These are phyloP conservation scores for Sycophila sp. DNA, from an alignment of 1,140 invertebrate genomes.

Conservation along the genomic window DNA sequence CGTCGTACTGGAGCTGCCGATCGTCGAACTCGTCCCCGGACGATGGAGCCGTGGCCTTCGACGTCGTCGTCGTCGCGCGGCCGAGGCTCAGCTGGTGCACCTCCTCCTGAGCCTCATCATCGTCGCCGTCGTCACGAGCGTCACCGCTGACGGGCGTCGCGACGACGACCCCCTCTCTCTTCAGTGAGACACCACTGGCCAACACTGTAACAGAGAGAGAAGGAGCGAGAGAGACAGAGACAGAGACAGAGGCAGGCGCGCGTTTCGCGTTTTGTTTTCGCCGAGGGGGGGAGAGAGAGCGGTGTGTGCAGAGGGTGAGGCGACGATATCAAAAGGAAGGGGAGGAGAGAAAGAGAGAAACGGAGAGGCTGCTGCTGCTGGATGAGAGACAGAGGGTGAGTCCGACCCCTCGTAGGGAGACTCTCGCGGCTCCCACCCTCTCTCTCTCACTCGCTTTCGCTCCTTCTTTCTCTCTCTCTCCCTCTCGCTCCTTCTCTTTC, in stretches of 20 bases:
- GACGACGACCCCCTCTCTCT: slow-evolving; percentile 53
- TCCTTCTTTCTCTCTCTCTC: slow-evolving; percentile 5
- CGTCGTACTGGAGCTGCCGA: background rate
- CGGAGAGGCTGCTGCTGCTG: too few species aligned
- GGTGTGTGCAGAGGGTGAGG: slow-evolving; percentile 18
- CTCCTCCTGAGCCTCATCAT: slow-evolving; percentile 35
- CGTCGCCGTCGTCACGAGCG: slow-evolving; percentile 43
- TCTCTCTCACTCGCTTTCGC: slow-evolving; percentile 24
- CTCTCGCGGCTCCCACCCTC: background rate
- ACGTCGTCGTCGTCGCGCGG: slow-evolving; percentile 20
- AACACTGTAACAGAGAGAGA: slow-evolving; percentile 59
- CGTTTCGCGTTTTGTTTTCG: too few species aligned
- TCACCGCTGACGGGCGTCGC: slow-evolving; percentile 31
- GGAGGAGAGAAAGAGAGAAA: slow-evolving; percentile 28
- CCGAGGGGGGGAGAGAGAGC: background rate
- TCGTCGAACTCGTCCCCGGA: slow-evolving; percentile 35
- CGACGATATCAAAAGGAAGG: slow-evolving; percentile 20
- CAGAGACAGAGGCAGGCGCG: slow-evolving; percentile 12
- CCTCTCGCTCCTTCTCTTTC: slow-evolving; percentile 16
- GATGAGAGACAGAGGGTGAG: slow-evolving; percentile 33
- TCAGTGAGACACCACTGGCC: slow-evolving; percentile 61
- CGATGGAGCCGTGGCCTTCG: slow-evolving; percentile 30
- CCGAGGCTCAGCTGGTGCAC: slow-evolving; percentile 27
- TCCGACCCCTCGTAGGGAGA: slow-evolving; percentile 4
- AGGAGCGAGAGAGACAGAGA: slow-evolving; percentile 28